These are phyloP conservation scores for Oncopodura yosiiana DNA, from an alignment of 1,140 invertebrate species.

Conservation along the genomic window DNA sequence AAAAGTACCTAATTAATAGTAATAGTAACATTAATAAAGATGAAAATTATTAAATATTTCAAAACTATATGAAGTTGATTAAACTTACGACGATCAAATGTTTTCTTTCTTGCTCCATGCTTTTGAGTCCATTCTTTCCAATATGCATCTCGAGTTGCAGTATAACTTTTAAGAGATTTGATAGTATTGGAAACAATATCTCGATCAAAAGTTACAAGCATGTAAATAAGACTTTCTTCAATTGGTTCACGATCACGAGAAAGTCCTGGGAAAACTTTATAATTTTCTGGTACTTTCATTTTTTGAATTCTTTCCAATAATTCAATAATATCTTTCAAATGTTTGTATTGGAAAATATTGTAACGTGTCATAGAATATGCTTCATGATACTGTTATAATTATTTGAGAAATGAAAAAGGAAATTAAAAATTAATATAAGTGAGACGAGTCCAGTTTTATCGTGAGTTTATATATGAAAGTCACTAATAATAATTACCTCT, in stretches of 20 bases:
- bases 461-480: background rate
- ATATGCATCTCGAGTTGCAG: constrained; percentile 10
- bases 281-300: background rate
- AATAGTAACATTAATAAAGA: background rate
- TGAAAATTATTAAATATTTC: no score
- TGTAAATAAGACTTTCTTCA: constrained; percentile 18
- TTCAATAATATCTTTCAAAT: constrained; percentile 25
- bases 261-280: constrained; percentile 6
- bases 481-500: constrained; percentile 11
- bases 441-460: background rate
- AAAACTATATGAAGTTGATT: no score
- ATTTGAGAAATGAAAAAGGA: background rate
- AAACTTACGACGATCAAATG: constrained; percentile 32
- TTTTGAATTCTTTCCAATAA: constrained; percentile 17
- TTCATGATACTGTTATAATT: constrained; percentile 32
- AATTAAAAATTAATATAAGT: background rate
- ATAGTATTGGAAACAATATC: constrained; percentile 17
- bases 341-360: constrained; percentile 31
- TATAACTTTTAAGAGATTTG: constrained; percentile 17
- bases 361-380: constrained; percentile 31
- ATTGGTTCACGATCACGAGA: constrained; percentile 10
- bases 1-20: constrained; percentile 25
- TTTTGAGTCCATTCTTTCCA: constrained; percentile 20
- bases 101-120: constrained; percentile 10
- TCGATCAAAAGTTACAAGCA: constrained; percentile 24